Evolutionary conservation across 1,140 invertebrate species (phyloP).

Genomic region (Rhynchophorus ferrugineus): DNA sequence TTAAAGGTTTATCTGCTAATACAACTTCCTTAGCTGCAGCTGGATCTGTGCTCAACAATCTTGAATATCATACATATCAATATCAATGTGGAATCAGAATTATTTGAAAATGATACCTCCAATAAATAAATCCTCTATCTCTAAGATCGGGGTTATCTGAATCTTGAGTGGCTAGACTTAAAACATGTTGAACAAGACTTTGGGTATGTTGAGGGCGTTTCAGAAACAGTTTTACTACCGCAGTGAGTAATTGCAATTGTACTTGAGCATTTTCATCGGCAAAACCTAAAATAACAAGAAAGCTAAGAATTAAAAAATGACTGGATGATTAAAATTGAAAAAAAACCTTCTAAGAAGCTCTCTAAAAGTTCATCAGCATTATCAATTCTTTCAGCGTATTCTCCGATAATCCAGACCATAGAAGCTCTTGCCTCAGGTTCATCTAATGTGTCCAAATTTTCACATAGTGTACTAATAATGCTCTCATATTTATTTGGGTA

Average conservation of each 20-base stretch:
- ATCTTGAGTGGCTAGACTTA: conserved; percentile 91
- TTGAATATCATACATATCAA: conserved; percentile 10
- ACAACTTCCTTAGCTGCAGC: conserved; percentile 98
- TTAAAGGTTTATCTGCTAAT: conserved; percentile 98
- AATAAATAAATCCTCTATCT: conserved; percentile 99
- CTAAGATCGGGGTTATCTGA: conserved; percentile 99
- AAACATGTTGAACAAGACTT: conserved; percentile 91
- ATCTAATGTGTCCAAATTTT: conserved; percentile 97
- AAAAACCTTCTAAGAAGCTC: conserved; percentile 85
- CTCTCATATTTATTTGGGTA: conserved; percentile 99
- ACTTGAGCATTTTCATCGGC: conserved; percentile 99
- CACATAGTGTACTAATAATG: conserved; percentile 98
- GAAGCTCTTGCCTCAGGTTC: conserved; percentile 98
- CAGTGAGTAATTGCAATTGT: conserved; percentile 92
- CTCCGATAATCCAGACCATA: conserved; percentile 99
- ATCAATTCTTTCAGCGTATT: conserved; percentile 98
- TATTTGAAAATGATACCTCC: conserved; percentile 58
- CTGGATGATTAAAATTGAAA: neutral
- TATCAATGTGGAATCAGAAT: neutral
- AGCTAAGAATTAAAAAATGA: neutral
- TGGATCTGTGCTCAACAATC: conserved; percentile 93
- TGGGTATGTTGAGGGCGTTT: conserved; percentile 98
- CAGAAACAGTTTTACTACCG: conserved; percentile 97
- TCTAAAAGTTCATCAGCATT: conserved; percentile 98
- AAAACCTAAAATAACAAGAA: conserved; percentile 54